These are phyloP conservation scores for Karalla daura DNA, from an alignment of 2,797 vertebrate species.

Conservation along the genomic window DNA sequence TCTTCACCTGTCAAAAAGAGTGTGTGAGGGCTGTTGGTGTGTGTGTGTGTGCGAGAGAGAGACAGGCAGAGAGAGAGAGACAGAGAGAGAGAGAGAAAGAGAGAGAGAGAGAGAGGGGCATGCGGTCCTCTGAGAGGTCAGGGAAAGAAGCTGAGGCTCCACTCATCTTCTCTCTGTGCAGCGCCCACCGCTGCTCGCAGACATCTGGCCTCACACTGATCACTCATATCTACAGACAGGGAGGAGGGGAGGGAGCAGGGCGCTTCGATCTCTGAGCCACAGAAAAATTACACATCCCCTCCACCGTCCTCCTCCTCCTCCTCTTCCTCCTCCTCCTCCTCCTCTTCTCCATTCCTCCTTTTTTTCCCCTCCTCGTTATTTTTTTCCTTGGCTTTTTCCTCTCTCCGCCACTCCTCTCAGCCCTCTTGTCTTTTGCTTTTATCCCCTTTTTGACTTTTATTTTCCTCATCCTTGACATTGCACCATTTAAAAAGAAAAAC, in stretches of 20 bases:
- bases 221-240: conserved; percentile 74
- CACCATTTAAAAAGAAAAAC: conserved; percentile 39
- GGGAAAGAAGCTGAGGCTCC: conserved; percentile 71
- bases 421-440: conserved; percentile 10
- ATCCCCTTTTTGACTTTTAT: conserved; percentile 38
- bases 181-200: conserved; percentile 70
- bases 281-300: conserved; percentile 51
- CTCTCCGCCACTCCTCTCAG: not conserved
- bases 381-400: conserved; percentile 29
- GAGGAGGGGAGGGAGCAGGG: conserved; percentile 44
- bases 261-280: conserved; percentile 57
- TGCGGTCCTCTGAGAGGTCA: conserved; percentile 82
- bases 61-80: not conserved
- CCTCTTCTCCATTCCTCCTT: not conserved
- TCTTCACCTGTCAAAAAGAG: conserved; percentile 78
- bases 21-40: conserved; percentile 54
- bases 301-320: conserved; percentile 56
- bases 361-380: not conserved
- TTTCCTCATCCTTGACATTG: conserved; percentile 38
- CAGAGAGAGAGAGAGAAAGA: conserved; percentile 2
- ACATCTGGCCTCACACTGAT: conserved; percentile 82
- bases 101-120: conserved; percentile 19
- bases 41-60: conserved; percentile 17
- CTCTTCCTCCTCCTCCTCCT: conserved; percentile 2
- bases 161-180: conserved; percentile 67